Evolutionary conservation across 2,113 vertebrate genomes (phyloP), one percentile per base, ranked within the genome.

Genomic region (Cettia cetti): DNA sequence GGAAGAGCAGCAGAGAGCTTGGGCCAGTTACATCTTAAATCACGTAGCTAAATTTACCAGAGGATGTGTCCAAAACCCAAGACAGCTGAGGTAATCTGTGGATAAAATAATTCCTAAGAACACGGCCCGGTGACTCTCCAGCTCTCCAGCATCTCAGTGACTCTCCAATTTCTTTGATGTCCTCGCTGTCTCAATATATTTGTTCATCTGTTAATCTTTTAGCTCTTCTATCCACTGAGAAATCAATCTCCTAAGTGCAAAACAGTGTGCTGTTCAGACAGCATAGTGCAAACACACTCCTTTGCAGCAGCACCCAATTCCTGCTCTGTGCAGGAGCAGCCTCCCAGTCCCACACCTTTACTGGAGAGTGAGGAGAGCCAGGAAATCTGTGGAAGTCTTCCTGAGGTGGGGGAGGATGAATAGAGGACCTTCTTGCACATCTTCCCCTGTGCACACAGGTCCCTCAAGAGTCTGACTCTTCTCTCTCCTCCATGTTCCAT

Each of bases 81-180:
- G 89, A 86, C 68, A 90, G 56, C 45, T 72, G 33, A 87, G 59
- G 65, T 92, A 90, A 90, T 86, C 78, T 47, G 50, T 68, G 70
- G 81, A 92, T 85, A 95, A 96, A 92, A 80, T 74, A 88, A 95
- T 94, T 92, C 77, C 76, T 39, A 81, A 76, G 80, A 95, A 82
- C 52, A 69, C 0, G 1, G 81, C 57, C 71, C 52, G 70, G 80
- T 89, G 52, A 81, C 70, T 93, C 74, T 72, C 52, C 78, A 75
- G 65, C 70, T 91, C 66, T 81, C 75, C 26, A 27, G 18, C 44
- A 88, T 63, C 64, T 50, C 66, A 77, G 56, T 75, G 59, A 88
- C 50, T 92, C 59, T 79, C 59, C 63, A 89, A 37, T 93, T 82
- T 64, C 82, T 95, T 66, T 90, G 81, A 87, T 89, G n/a, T 56